Percentiles rank a stretch among this genome's conserved stretches.
Conservation (phyloP, 2,113 vertebrate species). For the Ovis canadensis region DNA sequence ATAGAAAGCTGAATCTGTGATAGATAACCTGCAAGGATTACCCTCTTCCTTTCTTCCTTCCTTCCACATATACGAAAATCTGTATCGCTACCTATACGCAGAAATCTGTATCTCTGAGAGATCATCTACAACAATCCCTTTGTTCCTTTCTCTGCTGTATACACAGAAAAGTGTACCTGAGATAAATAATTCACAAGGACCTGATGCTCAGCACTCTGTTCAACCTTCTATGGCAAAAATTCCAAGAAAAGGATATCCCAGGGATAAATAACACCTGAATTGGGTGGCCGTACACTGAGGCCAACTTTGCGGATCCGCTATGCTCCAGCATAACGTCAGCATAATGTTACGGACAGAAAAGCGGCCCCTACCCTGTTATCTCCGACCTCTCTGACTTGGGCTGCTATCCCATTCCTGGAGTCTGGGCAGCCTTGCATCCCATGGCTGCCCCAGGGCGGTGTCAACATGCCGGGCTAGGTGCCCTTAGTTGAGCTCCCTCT, state of each 20-base stretch:
- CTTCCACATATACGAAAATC: not conserved
- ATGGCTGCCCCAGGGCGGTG: too few species aligned
- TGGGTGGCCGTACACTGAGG: not conserved
- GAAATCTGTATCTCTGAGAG: not conserved
- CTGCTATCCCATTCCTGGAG: not conserved
- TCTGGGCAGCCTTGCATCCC: not conserved
- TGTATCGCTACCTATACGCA: rapidly evolving
- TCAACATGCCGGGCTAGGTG: too few species aligned
- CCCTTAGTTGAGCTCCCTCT: too few species aligned
- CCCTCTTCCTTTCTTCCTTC: not conserved
- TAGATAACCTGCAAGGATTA: not conserved
- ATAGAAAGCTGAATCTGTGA: not conserved
- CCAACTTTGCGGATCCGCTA: not conserved
- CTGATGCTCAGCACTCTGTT: not conserved
- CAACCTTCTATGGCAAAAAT: not conserved
- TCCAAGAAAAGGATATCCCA: not conserved
- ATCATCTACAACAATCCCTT: not conserved
- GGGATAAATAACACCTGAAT: not conserved
- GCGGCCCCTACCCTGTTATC: too few species aligned
- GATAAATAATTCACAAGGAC: not conserved
- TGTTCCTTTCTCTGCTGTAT: not conserved
- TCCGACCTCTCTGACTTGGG: not conserved
- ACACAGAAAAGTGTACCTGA: not conserved
- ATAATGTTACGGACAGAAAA: not conserved
- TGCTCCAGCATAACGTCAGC: not conserved